Base-by-base conservation (phyloP, 1,140 invertebrate genomes). In the Drosophila lini region DNA sequence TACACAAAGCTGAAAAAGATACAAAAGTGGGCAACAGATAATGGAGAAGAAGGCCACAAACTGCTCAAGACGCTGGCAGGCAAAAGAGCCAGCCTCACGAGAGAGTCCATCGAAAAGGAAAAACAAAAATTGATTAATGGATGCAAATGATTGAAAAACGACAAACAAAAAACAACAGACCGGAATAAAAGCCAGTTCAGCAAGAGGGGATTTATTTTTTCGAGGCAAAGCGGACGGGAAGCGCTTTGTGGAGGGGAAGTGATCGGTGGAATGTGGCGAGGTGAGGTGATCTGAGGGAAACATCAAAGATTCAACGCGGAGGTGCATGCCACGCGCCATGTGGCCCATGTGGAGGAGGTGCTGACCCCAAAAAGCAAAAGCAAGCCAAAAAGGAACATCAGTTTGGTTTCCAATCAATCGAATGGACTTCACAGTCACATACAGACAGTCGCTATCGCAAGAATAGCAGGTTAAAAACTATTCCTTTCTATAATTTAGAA, bases 61-160 rank as follows among this genome's bases (percentile, higher is more conserved):
- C 31, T 22, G 38, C 57, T 53, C 25, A 41, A 62, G 56, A 38
- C 10, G 34, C 57, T 58, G 74, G n/a, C 42, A 42, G 63, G 64
- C 68, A 47, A 31, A 38, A 32, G 58, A 38, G 45, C 40, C 34
- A 40, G 44, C 28, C 48, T 34, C 44, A 50, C 22, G 40, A n/a
- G 48, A n/a, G 48, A 19, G 50, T 52, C 50, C 50, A 41, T 34
- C 25, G 47, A 53, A 40, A 70, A 58, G 31, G 38, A 60, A 48
- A 71, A 67, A 69, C 59, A 68, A 63, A 83, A 86, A 83, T 90
- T 90, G 86, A 90, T 90, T 90, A 90, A 90, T 90, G 86, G 80
- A 90, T 90, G 88, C 77, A 82, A 81, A 77, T 89, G 85, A 90
- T 90, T 90, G 84, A 81, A 65, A 62, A 89, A 83, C 69, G 80